Base-by-base conservation (phyloP, 2,113 vertebrate species). In the Sinocyclocheilus rhinocerous region DNA sequence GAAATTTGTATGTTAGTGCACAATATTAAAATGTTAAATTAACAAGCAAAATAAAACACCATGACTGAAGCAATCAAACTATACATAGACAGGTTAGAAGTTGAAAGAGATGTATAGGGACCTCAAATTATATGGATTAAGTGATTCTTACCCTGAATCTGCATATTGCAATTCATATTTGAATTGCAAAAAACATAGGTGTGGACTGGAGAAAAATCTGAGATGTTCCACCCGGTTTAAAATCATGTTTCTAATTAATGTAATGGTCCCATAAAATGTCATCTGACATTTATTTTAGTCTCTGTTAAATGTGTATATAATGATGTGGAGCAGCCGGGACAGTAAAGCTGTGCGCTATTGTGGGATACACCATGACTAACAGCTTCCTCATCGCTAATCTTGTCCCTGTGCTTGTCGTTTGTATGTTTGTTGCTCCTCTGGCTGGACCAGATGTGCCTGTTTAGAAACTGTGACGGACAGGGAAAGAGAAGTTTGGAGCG, bases 341-440 rank as follows among this genome's bases (percentile, higher is more conserved):
- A 81, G 48, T 4, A 45, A 45, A 11, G 45, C 10, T 0, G 7
- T n/a, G 29, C 42, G 12, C 84, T 73, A 86, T 84, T 84, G 88
- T 85, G 61, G 26, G 57, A 76, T 65, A 86, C 45, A 84, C 86
- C 86, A 76, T 86, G 86, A 87, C 86, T 87, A 89, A 89, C 83
- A 55, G 76, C 76, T 86, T 86, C 77, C 76, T 45, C 45, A 45
- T 76, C 29, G 26, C 57, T 78, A 70, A 83, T 84, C 48, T 69
- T 76, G 48, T 84, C 57, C 59, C 26, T 77, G 29, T 59, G 76
- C 76, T 42, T 80, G 57, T 80, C 33, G 24, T 36, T 33, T 26
- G 55, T 67, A 24, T 69, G 8, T 57, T 45, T 76, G 45, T 76
- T 50, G 11, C n/a, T 29, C 36, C 72, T 75, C 16, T 29, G 65